A percentile compares a stretch with the other conserved stretches of the same genome.
Evolutionary conservation across 2,113 vertebrate species (phyloP).

Genomic region (Gasterosteus nipponicus): DNA sequence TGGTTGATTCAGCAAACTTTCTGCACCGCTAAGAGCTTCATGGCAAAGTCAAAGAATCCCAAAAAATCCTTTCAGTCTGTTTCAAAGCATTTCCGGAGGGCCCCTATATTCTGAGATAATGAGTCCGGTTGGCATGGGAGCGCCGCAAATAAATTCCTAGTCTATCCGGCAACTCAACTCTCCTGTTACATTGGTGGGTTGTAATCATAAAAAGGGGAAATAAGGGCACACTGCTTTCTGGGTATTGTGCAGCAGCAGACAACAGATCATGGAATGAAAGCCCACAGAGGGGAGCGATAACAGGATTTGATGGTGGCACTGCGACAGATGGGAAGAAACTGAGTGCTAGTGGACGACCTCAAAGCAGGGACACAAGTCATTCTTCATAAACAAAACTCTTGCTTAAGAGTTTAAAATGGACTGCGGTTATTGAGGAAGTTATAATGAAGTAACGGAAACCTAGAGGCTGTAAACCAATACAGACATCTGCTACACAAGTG

Average conservation of each 20-base stretch:
- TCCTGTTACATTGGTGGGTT: constrained; percentile 1
- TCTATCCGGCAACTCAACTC: neutral
- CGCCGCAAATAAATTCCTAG: constrained; percentile 9
- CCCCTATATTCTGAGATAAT: constrained; percentile 31
- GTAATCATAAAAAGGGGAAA: neutral
- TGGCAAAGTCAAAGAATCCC: constrained; percentile 3
- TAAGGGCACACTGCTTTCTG: neutral
- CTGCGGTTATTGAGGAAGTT: neutral
- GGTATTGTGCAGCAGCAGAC: constrained; percentile 5
- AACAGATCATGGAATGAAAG: constrained; percentile 21
- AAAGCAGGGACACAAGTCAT: neutral
- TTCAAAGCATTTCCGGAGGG: constrained; percentile 24
- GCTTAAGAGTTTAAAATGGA: neutral
- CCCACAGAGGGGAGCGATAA: neutral
- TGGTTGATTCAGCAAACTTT: neutral
- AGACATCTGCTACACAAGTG: neutral
- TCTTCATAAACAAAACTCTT: neutral
- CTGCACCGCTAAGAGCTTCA: neutral
- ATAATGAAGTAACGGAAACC: neutral
- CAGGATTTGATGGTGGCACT: neutral
- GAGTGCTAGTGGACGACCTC: neutral
- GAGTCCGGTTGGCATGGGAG: constrained; percentile 32
- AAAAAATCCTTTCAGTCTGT: constrained; percentile 6
- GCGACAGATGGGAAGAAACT: neutral
- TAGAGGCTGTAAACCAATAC: neutral